phyloP scores from a whole-genome alignment of 2,888 invertebrate species.

The Dichetophora obliterata region DNA sequence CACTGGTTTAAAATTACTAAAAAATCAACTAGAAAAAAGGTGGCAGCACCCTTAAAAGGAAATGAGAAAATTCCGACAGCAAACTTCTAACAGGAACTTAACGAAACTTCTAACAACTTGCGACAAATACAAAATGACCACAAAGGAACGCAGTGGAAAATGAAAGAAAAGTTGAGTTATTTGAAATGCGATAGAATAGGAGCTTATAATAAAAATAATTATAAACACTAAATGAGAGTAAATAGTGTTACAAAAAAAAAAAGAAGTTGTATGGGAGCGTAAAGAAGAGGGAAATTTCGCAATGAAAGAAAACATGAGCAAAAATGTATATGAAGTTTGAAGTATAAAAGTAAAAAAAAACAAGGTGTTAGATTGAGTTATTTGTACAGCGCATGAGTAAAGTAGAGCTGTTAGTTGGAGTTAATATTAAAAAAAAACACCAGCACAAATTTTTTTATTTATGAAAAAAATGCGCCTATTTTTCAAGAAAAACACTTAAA shows the following conservation, averaged over 20 bases:
- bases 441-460: no score
- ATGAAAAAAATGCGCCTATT: no score
- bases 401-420: no score
- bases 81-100: slow-evolving; percentile 17
- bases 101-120: slow-evolving; percentile 1
- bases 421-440: no score
- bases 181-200: no score
- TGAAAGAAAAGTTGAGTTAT: not conserved
- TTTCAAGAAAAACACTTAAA: no score
- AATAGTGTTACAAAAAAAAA: not conserved
- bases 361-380: not conserved
- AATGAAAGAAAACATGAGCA: not conserved
- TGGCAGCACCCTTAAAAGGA: not conserved
- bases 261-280: not conserved
- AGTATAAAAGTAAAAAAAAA: not conserved
- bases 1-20: no score
- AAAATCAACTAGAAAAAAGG: no score
- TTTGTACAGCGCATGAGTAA: not conserved
- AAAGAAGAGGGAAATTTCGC: not conserved
- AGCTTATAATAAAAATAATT: not conserved
- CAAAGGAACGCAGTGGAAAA: not conserved
- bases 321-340: not conserved
- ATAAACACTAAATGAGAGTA: not conserved
- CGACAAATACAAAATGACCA: no score
- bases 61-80: not conserved